These are phyloP conservation scores for Ceratina calcarata DNA, from an alignment of 1,140 invertebrate species.

Conservation along the genomic window DNA sequence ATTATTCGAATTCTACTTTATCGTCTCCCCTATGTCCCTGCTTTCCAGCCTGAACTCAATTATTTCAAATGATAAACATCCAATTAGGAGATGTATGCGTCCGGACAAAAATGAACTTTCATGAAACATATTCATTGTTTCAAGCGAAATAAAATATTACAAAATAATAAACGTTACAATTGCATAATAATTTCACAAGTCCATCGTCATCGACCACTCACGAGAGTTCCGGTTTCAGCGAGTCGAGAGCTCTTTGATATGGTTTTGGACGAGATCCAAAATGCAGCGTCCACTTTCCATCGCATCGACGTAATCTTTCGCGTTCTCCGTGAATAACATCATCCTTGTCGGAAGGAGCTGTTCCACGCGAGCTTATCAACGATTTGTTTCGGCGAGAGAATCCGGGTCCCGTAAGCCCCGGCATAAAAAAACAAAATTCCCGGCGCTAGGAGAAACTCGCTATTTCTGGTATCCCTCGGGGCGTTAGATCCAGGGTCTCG, in stretches of 20 bases:
- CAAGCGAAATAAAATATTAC: too few relatives aligned
- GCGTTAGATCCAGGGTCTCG: slow-evolving; percentile 58
- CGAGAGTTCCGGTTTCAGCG: too few relatives aligned
- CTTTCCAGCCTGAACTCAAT: background rate
- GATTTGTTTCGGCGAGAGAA: background rate
- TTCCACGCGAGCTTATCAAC: background rate
- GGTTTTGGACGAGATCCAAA: background rate
- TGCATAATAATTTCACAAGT: too few relatives aligned
- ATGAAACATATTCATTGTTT: too few relatives aligned
- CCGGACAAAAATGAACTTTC: too few relatives aligned
- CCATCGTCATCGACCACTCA: too few relatives aligned
- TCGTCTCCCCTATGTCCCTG: background rate
- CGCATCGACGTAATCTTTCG: background rate
- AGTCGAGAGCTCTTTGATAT: background rate
- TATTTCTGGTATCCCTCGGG: slow-evolving; percentile 49
- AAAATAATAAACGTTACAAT: background rate
- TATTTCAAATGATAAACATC: background rate
- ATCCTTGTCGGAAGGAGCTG: background rate
- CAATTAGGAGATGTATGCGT: too few relatives aligned
- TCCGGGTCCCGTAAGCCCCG: background rate
- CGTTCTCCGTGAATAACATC: background rate
- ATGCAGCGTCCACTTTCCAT: background rate
- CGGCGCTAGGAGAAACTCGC: slow-evolving; percentile 34
- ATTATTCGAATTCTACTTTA: slow-evolving; percentile 33
- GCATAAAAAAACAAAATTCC: slow-evolving; percentile 25